phyloP scores from a whole-genome alignment of 2,888 invertebrate species.

The Oligia fasciuncula region DNA sequence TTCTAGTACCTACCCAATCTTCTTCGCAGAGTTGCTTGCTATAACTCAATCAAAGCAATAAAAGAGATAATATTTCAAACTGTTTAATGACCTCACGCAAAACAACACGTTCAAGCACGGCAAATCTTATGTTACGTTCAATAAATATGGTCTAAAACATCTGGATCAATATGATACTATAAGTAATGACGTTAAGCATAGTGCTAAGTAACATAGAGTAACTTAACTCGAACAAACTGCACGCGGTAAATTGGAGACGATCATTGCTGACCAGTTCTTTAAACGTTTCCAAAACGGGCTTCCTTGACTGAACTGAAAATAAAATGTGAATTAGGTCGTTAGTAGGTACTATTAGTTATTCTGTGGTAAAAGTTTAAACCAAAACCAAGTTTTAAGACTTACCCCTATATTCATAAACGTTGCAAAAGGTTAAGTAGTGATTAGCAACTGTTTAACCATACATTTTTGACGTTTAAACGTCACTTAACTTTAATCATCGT shows the following conservation, averaged over 20 bases:
- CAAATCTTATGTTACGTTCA: background rate
- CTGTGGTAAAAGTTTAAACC: background rate
- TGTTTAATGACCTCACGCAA: conserved; percentile 29
- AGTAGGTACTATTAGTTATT: too few species aligned
- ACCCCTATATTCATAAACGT: background rate
- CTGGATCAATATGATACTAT: conserved; percentile 81
- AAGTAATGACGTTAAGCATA: conserved; percentile 79
- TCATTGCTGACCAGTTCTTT: conserved; percentile 75
- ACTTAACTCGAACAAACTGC: conserved; percentile 75
- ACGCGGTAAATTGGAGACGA: conserved; percentile 75
- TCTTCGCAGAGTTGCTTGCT: too few species aligned
- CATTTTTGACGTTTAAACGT: background rate
- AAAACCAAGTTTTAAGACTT: background rate
- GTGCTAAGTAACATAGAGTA: conserved; percentile 77
- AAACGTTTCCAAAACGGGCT: conserved; percentile 73
- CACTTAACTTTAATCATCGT: too few species aligned
- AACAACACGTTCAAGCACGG: background rate
- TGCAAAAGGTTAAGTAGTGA: background rate
- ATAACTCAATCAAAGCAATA: background rate
- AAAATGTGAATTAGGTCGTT: background rate
- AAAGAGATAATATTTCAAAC: background rate
- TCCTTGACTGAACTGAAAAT: conserved; percentile 72
- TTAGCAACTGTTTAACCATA: too few species aligned
- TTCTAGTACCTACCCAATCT: background rate
- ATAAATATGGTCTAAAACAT: conserved; percentile 61